These are phyloP conservation scores for Dufourea novaeangliae DNA, from an alignment of 1,140 invertebrate genomes.

Conservation along the genomic window DNA sequence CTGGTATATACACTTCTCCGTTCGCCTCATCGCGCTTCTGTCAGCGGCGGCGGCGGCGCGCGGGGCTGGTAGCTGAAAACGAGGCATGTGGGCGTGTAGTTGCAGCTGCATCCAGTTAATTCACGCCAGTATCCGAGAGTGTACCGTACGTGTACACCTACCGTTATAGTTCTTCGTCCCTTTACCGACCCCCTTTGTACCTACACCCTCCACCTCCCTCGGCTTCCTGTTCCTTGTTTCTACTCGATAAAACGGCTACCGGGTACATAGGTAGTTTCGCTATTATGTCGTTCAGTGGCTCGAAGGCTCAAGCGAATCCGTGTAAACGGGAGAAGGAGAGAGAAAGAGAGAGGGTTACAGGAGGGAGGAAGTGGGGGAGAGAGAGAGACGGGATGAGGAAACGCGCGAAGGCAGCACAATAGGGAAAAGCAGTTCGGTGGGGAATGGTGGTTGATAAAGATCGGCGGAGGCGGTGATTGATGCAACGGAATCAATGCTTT, in stretches of 20 bases:
- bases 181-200: neutral
- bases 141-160: neutral
- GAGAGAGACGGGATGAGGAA: neutral
- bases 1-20: neutral
- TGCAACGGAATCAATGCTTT: neutral
- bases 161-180: slow-evolving; percentile 5
- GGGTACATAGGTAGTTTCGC: slow-evolving; percentile 31
- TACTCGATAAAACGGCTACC: slow-evolving; percentile 28
- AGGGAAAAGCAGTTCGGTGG: neutral
- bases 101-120: slow-evolving; percentile 61
- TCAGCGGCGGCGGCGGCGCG: slow-evolving; percentile 14
- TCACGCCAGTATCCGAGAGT: slow-evolving; percentile 26
- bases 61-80: slow-evolving; percentile 42
- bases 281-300: slow-evolving; percentile 41
- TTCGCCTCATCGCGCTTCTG: neutral
- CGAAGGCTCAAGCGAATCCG: slow-evolving; percentile 8
- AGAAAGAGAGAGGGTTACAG: neutral
- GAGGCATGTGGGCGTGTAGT: slow-evolving; percentile 23
- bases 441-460: neutral
- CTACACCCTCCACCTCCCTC: too few species aligned
- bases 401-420: neutral
- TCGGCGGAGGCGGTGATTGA: neutral
- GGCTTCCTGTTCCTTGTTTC: slow-evolving; percentile 3
- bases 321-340: slow-evolving; percentile 3
- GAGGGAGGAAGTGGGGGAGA: too few species aligned